Conservation (phyloP, 2,113 vertebrate species). For the Tychaedon coryphoeus region DNA sequence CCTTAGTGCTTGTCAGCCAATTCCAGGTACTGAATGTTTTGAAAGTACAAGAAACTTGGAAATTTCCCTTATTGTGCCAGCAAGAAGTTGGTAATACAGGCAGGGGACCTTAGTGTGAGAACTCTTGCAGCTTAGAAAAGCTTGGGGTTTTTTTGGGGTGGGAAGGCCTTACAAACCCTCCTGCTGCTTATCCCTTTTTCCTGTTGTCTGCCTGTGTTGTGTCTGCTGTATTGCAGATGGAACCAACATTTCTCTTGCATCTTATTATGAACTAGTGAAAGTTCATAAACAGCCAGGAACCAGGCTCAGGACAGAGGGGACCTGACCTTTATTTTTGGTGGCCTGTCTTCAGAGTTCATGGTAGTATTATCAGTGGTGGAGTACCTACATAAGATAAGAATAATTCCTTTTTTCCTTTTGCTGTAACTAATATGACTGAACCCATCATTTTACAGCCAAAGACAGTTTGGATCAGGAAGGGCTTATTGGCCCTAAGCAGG, state of each 20-base stretch:
- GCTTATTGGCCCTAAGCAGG: neutral
- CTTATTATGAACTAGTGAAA: neutral
- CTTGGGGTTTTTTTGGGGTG: rapidly evolving
- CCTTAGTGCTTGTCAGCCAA: neutral
- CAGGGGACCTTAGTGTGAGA: neutral
- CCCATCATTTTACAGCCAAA: neutral
- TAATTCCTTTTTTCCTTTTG: neutral
- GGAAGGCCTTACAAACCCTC: too few species aligned
- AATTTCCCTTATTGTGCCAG: neutral
- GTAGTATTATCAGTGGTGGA: neutral
- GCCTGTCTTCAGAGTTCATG: neutral
- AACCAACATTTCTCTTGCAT: neutral
- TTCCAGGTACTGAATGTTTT: neutral
- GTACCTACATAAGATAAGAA: neutral
- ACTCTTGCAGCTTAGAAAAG: neutral
- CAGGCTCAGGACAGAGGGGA: neutral
- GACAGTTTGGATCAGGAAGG: neutral
- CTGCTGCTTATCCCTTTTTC: neutral
- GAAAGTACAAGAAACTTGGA: neutral
- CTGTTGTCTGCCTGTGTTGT: neutral
- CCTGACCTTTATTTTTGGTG: neutral
- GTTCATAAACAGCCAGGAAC: neutral
- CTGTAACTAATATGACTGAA: neutral
- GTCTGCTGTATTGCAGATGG: neutral
- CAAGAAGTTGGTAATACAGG: neutral